Base-by-base conservation (phyloP, 1,140 invertebrate genomes). In the Megathymus violae region DNA sequence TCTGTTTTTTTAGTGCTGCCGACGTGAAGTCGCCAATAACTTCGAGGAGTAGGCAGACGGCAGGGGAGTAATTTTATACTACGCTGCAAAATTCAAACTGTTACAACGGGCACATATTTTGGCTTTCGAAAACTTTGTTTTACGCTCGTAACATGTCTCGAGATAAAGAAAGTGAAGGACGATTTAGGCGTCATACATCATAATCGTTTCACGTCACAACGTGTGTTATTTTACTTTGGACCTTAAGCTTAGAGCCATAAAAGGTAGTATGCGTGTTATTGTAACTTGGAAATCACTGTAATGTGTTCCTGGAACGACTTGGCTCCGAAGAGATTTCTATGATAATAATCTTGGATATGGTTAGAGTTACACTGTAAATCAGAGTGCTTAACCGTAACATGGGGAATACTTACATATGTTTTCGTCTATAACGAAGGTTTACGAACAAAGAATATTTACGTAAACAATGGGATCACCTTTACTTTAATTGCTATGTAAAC, bases 311-410 rank as follows among this genome's bases (percentile, higher is more conserved):
- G 27, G 25, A 17, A 56, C 50, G 50, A 56, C 40, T 44, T 25
- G 22, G 40, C 40, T 56, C 14, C 13, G 19, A 43, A 56, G 51
- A 41, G 52, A 56, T 56, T 56, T 56, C 52, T 56, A 40, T 44
- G 52, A 56, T 56, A 56, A 56, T 56, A 56, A 44, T 44, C 40
- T 56, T 15, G 52, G 25, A 56, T 44, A 56, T 44, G 40, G 52
- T 56, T 31, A 56, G 25, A 56, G 40, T 56, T 31, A 43, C 40
- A 13, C 25, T 13, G 52, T 56, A 44, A 56, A 56, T 44, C 43
- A 17, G 47, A 50, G 11, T 41, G 38, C 10, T 40, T 44, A 10
- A 4, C 11, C 34, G 9, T 56, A 44, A 22, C 13, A 54, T 56
- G 44, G 13, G 31, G 3, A 25, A 41, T 27, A 10, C 52, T 25